These are phyloP conservation scores for Poeciliopsis presidionis DNA, from an alignment of 2,797 vertebrate species.

Conservation along the genomic window DNA sequence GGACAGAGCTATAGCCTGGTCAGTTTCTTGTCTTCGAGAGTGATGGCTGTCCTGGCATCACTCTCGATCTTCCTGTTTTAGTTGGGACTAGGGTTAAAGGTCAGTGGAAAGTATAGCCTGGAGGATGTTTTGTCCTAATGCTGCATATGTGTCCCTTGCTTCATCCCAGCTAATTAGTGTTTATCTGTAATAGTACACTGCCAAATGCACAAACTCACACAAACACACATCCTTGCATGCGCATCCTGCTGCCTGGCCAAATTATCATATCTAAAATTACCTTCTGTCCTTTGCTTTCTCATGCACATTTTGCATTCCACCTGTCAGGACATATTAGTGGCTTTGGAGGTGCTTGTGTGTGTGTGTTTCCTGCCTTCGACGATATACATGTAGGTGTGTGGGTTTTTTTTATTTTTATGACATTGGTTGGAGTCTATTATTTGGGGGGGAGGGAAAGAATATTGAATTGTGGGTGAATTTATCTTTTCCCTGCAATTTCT, in stretches of 20 bases:
- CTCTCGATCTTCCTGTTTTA: background rate
- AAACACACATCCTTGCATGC: background rate
- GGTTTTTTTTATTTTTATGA: background rate
- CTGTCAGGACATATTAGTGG: slow-evolving; percentile 30
- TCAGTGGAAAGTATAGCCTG: slow-evolving; percentile 12
- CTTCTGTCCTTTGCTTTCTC: slow-evolving; percentile 41
- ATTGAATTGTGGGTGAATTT: slow-evolving; percentile 9
- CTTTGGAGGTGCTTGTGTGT: background rate
- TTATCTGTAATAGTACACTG: slow-evolving; percentile 27
- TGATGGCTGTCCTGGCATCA: background rate
- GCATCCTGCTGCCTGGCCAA: slow-evolving; percentile 27
- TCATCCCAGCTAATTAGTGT: slow-evolving; percentile 26
- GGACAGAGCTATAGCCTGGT: background rate
- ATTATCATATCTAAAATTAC: slow-evolving; percentile 62
- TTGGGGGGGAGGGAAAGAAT: background rate
- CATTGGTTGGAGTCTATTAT: slow-evolving; percentile 9
- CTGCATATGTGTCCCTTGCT: slow-evolving; percentile 11
- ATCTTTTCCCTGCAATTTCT: slow-evolving; percentile 19
- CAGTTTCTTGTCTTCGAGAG: background rate
- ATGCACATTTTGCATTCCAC: slow-evolving; percentile 36
- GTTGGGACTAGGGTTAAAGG: slow-evolving; percentile 5
- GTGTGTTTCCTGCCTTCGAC: slow-evolving; percentile 12
- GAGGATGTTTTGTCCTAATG: slow-evolving; percentile 24
- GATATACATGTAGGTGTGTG: background rate
- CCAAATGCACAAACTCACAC: slow-evolving; percentile 5